Conservation (phyloP, 1,140 invertebrate species). For the Pissodes strobi region DNA sequence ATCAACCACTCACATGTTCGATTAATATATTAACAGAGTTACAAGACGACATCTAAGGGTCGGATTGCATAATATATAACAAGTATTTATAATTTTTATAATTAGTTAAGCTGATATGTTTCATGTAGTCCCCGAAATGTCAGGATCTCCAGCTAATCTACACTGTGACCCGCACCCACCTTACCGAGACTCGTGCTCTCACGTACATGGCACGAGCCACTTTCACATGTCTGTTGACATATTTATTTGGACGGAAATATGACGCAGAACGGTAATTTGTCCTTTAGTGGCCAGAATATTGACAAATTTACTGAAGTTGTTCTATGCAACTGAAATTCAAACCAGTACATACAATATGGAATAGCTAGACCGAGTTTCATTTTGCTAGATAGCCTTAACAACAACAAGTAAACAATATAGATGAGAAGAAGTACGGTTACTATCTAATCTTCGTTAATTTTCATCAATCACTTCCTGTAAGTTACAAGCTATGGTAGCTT, state of each 20-base stretch:
- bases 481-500: too few relatives aligned
- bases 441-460: too few relatives aligned
- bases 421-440: too few relatives aligned
- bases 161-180: constrained; percentile 52
- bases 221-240: constrained; percentile 47
- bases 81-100: constrained; percentile 52
- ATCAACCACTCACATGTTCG: constrained; percentile 36
- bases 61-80: constrained; percentile 57
- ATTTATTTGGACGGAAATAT: constrained; percentile 54
- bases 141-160: constrained; percentile 45
- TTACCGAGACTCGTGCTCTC: constrained; percentile 49
- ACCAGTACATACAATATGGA: too few relatives aligned
- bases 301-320: too few relatives aligned
- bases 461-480: too few relatives aligned
- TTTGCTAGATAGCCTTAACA: too few relatives aligned
- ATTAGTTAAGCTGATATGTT: constrained; percentile 58
- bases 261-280: constrained; percentile 49
- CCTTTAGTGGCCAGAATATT: constrained; percentile 1
- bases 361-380: too few relatives aligned
- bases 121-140: constrained; percentile 54
- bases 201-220: constrained; percentile 42
- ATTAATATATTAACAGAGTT: constrained; percentile 47
- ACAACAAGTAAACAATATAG: too few relatives aligned
- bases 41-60: constrained; percentile 56
- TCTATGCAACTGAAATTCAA: too few relatives aligned